Evolutionary conservation across 2,113 vertebrate species (phyloP).

Genomic region (Ginglymostoma cirratum): DNA sequence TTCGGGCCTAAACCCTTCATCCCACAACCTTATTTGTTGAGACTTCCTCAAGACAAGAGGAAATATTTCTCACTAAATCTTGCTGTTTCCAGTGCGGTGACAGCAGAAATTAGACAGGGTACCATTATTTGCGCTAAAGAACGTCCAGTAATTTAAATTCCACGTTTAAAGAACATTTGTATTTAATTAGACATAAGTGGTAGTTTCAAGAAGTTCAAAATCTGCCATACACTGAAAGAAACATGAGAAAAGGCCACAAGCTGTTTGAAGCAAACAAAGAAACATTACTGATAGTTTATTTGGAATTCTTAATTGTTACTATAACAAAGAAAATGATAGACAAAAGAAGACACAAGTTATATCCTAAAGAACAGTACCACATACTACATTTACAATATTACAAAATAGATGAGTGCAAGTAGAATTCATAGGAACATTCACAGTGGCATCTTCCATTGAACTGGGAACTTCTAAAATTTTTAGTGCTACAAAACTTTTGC

Average conservation of each 20-base stretch:
- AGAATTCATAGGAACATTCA: constrained; percentile 25
- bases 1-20: too few relatives aligned
- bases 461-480: constrained; percentile 24
- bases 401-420: constrained; percentile 34
- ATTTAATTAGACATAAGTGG: not conserved
- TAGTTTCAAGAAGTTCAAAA: not conserved
- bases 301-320: constrained; percentile 29
- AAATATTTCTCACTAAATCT: not conserved
- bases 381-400: constrained; percentile 31
- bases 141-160: not conserved
- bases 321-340: constrained; percentile 35
- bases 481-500: not conserved
- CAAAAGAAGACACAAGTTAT: constrained; percentile 32
- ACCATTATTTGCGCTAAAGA: not conserved
- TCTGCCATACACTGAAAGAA: not conserved
- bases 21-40: not conserved
- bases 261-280: constrained; percentile 28
- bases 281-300: constrained; percentile 30
- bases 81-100: not conserved
- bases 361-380: not conserved
- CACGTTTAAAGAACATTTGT: not conserved
- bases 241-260: constrained; percentile 13
- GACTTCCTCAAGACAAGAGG: not conserved
- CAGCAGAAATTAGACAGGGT: not conserved
- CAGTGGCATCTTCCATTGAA: constrained; percentile 33